A percentile compares a stretch with the other conserved stretches of the same genome.
Evolutionary conservation across 2,888 invertebrate species (phyloP).

Genomic region (Halictus quadricinctus): DNA sequence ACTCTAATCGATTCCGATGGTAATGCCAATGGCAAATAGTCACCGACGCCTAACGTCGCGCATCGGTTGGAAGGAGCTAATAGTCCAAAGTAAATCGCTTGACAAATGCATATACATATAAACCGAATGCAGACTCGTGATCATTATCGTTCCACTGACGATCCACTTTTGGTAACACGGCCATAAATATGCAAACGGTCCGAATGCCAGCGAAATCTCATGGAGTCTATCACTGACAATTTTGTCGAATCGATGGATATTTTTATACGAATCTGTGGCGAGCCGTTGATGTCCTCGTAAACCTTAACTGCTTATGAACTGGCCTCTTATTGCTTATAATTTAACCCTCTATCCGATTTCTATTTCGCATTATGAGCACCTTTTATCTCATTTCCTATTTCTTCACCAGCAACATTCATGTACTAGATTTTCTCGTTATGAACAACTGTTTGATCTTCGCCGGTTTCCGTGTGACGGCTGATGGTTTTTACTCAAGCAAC

Average conservation of each 20-base stretch:
- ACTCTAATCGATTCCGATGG: constrained; percentile 20
- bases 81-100: constrained; percentile 28
- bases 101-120: constrained; percentile 31
- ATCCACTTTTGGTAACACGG: constrained; percentile 49
- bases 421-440: too few species aligned
- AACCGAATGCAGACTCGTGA: constrained; percentile 25
- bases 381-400: neutral
- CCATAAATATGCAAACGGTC: constrained; percentile 53
- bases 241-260: constrained; percentile 12
- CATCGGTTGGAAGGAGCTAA: neutral
- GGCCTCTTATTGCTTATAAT: neutral
- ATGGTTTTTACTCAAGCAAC: too few species aligned
- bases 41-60: constrained; percentile 6
- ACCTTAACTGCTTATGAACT: constrained; percentile 17
- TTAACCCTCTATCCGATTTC: neutral
- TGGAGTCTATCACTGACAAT: constrained; percentile 20
- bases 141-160: constrained; percentile 53
- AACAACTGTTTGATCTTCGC: too few species aligned
- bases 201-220: constrained; percentile 19
- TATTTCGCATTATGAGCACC: neutral
- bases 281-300: neutral
- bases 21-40: constrained; percentile 22
- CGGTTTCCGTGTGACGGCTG: too few species aligned
- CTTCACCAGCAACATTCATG: neutral
- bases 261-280: constrained; percentile 10